A percentile compares a stretch with the other conserved stretches of the same genome.
Evolutionary conservation across 2,888 invertebrate genomes (phyloP).

Genomic region (Diarsia rubi): DNA sequence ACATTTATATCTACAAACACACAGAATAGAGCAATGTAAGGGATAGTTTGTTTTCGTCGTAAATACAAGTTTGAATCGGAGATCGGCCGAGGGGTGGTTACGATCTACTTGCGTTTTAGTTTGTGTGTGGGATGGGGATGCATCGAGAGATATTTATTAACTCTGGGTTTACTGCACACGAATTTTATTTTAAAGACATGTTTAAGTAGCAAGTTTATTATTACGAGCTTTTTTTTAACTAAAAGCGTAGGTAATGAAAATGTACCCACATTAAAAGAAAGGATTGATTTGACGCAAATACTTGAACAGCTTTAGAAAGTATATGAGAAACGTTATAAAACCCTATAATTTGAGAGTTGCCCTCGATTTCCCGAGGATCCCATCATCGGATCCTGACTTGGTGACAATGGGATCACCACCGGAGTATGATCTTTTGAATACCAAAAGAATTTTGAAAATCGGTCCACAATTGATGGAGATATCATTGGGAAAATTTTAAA

Average conservation of each 20-base stretch:
- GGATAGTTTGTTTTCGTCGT: slow-evolving; percentile 42
- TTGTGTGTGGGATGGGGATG: slow-evolving; percentile 20
- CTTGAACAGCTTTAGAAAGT: no score
- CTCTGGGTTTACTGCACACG: neutral
- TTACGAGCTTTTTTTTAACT: neutral
- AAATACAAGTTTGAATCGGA: slow-evolving; percentile 44
- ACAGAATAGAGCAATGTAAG: neutral
- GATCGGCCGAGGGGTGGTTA: slow-evolving; percentile 22
- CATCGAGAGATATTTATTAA: slow-evolving; percentile 3
- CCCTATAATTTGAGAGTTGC: no score
- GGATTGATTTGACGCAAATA: no score
- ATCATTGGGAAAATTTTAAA: no score
- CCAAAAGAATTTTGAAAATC: no score
- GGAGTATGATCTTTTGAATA: no score
- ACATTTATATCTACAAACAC: neutral
- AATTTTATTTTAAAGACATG: neutral
- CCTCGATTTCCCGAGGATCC: no score
- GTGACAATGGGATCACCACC: no score
- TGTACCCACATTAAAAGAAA: neutral
- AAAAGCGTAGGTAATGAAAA: neutral
- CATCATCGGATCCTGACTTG: no score
- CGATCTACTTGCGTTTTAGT: slow-evolving; percentile 29
- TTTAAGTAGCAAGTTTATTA: no score
- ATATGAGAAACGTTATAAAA: no score
- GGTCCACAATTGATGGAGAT: no score